Evolutionary conservation across 2,797 vertebrate species (phyloP).

Genomic region (Cichlasoma orientale): DNA sequence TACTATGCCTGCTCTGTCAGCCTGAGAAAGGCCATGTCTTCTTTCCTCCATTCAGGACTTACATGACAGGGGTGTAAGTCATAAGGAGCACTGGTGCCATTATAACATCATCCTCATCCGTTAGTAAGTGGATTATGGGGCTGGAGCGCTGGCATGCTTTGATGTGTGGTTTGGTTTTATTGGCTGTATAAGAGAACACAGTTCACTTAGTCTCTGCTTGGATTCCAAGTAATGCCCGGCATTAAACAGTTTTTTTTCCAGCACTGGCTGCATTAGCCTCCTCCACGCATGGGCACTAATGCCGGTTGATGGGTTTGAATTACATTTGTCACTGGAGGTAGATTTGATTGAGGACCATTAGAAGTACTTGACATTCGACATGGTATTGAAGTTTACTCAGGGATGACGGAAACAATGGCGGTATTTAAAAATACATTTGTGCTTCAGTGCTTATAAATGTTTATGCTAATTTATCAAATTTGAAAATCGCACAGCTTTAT

Average conservation of each 20-base stretch:
- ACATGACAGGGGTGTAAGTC: constrained; percentile 70
- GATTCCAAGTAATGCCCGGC: constrained; percentile 73
- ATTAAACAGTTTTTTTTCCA: constrained; percentile 65
- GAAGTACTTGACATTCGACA: constrained; percentile 64
- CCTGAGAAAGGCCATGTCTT: constrained; percentile 61
- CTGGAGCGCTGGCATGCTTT: constrained; percentile 67
- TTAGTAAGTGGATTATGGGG: constrained; percentile 79
- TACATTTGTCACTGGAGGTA: constrained; percentile 66
- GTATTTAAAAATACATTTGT: not conserved
- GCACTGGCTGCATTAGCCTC: constrained; percentile 55
- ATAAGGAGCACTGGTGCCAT: constrained; percentile 67
- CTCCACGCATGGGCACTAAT: constrained; percentile 63
- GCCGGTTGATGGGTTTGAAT: constrained; percentile 72
- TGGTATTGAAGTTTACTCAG: constrained; percentile 28
- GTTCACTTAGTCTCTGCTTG: constrained; percentile 77
- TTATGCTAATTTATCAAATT: not conserved
- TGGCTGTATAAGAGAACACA: constrained; percentile 74
- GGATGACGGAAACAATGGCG: not conserved
- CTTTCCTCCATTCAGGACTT: constrained; percentile 55
- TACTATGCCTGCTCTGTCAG: constrained; percentile 59
- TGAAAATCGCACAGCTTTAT: not conserved
- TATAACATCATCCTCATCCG: constrained; percentile 75
- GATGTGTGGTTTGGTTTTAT: constrained; percentile 80
- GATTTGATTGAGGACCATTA: constrained; percentile 74
- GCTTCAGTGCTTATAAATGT: not conserved